A percentile compares a stretch with the other conserved stretches of the same genome.
Evolutionary conservation across 2,797 vertebrate genomes (phyloP).

Genomic region (Chaetodon trifasciatus): DNA sequence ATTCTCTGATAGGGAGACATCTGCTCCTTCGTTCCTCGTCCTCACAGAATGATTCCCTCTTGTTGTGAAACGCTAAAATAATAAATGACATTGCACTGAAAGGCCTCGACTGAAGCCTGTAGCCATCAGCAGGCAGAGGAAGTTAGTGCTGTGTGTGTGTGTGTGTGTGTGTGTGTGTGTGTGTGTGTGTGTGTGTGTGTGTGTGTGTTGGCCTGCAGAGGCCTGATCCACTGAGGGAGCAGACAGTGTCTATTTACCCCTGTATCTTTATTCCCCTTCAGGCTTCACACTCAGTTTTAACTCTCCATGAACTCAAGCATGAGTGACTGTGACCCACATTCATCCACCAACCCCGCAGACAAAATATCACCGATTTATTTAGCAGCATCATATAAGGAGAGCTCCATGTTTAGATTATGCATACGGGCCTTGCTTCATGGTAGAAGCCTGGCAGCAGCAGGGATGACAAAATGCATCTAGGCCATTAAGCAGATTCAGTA

Average conservation of each 20-base stretch:
- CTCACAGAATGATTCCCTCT: not conserved
- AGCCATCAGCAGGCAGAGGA: not conserved
- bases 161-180: no score
- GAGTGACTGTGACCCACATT: constrained; percentile 65
- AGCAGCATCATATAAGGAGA: constrained; percentile 5
- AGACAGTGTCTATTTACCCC: constrained; percentile 4
- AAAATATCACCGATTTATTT: constrained; percentile 21
- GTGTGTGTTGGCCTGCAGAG: not conserved
- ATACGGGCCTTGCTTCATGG: constrained; percentile 8
- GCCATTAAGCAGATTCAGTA: constrained; percentile 7
- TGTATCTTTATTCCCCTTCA: constrained; percentile 28
- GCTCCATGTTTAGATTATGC: constrained; percentile 6
- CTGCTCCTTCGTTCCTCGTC: not conserved
- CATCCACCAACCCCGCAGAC: constrained; percentile 30
- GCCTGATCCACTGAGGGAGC: not conserved
- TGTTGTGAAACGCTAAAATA: not conserved
- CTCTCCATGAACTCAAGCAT: constrained; percentile 46
- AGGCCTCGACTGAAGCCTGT: constrained; percentile 21
- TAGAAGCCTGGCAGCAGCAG: not conserved
- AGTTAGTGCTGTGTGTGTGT: not conserved
- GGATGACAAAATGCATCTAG: not conserved
- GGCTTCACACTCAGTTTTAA: constrained; percentile 41
- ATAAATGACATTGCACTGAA: not conserved
- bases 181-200: no score
- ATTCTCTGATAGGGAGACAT: not conserved